Conservation (phyloP, 2,113 vertebrate genomes). For the Hippocampus guttulatus region DNA sequence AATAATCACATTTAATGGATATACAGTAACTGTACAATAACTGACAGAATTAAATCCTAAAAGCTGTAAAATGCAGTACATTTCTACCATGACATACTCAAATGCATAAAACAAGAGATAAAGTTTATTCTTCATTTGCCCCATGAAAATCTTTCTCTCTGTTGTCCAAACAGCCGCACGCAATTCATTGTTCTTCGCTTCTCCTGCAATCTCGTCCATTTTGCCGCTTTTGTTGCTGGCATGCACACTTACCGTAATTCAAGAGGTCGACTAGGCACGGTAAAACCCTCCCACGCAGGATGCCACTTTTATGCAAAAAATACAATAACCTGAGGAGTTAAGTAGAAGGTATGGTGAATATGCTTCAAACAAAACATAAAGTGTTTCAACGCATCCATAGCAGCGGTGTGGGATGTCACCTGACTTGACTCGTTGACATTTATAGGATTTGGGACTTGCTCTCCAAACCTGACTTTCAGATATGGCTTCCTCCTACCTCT, state of each 20-base stretch:
- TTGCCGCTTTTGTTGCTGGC: slow-evolving; percentile 37
- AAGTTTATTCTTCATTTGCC: slow-evolving; percentile 21
- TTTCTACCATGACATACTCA: background rate
- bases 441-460: background rate
- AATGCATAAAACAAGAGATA: slow-evolving; percentile 40
- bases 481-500: background rate
- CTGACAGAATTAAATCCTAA: background rate
- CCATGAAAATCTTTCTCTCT: slow-evolving; percentile 5
- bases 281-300: slow-evolving; percentile 82
- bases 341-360: slow-evolving; percentile 45
- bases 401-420: too few species aligned
- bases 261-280: slow-evolving; percentile 77
- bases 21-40: background rate
- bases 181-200: slow-evolving; percentile 21
- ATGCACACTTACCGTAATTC: slow-evolving; percentile 57
- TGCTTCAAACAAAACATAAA: slow-evolving; percentile 25
- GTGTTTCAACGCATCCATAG: background rate
- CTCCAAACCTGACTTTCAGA: background rate
- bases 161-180: slow-evolving; percentile 10
- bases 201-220: slow-evolving; percentile 20
- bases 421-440: too few species aligned
- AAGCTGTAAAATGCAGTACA: background rate
- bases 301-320: slow-evolving; percentile 81
- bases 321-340: slow-evolving; percentile 80
- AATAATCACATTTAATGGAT: background rate